Conservation (phyloP, 2,113 vertebrate genomes). For the Chroicocephalus ridibundus region DNA sequence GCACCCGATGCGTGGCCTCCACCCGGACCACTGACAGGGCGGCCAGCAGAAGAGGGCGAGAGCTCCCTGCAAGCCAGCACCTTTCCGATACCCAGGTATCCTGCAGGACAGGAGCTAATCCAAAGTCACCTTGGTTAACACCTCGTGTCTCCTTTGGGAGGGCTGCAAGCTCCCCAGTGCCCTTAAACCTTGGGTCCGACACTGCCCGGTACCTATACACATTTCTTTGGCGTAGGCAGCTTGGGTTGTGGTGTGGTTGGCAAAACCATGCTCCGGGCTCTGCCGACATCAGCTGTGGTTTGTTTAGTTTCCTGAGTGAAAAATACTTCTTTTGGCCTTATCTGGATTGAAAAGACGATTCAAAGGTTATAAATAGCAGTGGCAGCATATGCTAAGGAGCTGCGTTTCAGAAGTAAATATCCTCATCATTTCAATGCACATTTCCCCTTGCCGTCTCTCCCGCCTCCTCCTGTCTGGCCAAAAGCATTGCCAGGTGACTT, state of each 20-base stretch:
- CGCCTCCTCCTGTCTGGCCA: not conserved
- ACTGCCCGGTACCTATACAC: fast-evolving
- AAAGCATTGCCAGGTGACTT: not conserved
- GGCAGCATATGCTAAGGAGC: slow-evolving; percentile 35
- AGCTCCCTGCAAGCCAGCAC: not conserved
- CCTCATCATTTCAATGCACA: not conserved
- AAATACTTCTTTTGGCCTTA: slow-evolving; percentile 1
- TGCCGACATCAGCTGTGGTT: not conserved
- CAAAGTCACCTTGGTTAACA: not conserved
- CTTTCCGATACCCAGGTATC: fast-evolving
- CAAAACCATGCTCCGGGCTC: not conserved
- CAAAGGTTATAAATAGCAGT: slow-evolving; percentile 62
- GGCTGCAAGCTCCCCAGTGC: not conserved
- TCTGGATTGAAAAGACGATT: slow-evolving; percentile 49
- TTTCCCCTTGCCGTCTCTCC: not conserved
- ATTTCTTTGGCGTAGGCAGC: fast-evolving
- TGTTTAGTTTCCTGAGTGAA: not conserved
- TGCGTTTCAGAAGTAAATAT: not conserved
- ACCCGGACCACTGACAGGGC: not conserved
- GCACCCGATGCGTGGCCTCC: fast-evolving
- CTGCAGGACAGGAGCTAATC: not conserved
- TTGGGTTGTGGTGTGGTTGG: fast-evolving
- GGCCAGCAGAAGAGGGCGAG: not conserved
- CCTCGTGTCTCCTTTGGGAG: fast-evolving
- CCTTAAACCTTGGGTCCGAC: fast-evolving